Conservation (phyloP, 2,113 vertebrate species). For the Stegastes partitus region DNA sequence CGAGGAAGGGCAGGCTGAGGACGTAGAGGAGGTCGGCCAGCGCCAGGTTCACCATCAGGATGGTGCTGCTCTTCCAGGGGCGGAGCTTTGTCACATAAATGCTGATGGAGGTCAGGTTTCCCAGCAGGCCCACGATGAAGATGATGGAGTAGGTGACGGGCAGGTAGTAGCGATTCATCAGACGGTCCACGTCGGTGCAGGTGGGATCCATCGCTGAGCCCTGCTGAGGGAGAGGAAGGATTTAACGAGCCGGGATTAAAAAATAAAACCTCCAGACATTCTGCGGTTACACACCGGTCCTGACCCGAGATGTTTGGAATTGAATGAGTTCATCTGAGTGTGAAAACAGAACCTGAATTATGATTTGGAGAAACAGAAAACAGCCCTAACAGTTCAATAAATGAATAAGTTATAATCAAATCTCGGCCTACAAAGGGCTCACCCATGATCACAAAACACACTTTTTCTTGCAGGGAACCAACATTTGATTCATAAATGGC, state of each 20-base stretch:
- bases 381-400: too few species aligned
- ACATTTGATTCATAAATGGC: too few species aligned
- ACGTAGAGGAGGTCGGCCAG: constrained; percentile 84
- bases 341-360: too few species aligned
- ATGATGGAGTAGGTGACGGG: constrained; percentile 66
- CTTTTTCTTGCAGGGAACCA: too few species aligned
- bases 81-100: constrained; percentile 73
- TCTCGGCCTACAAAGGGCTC: too few species aligned
- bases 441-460: too few species aligned
- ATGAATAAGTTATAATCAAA: too few species aligned
- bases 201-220: constrained; percentile 40
- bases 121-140: constrained; percentile 71
- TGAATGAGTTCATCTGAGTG: too few species aligned
- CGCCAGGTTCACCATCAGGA: constrained; percentile 85
- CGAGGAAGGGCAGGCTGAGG: constrained; percentile 82
- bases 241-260: neutral
- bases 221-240: constrained; percentile 17
- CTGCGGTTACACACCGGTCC: too few species aligned
- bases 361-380: too few species aligned
- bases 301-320: too few species aligned
- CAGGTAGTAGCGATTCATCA: constrained; percentile 70
- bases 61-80: constrained; percentile 81
- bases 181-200: constrained; percentile 52
- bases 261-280: neutral
- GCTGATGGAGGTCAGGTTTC: constrained; percentile 67